Base-by-base conservation (phyloP, 2,113 vertebrate species). In the Rhizomys pruinosus region DNA sequence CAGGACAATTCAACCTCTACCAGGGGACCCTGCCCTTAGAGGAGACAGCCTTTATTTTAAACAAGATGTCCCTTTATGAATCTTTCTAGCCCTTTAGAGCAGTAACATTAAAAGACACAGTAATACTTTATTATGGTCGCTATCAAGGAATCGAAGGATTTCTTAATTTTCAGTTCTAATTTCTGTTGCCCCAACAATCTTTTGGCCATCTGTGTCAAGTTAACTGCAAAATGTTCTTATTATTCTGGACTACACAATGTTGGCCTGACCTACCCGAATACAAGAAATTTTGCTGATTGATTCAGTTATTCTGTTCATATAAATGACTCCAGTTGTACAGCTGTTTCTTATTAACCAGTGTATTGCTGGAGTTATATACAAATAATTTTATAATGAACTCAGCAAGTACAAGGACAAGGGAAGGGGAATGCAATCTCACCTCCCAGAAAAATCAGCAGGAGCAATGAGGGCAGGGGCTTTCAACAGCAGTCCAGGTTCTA, bases 281-380 rank as follows among this genome's bases (percentile, higher is more conserved):
- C 90, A 91, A 96, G 86, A 96, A 92, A 93, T 92, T 85, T 64
- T 92, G 90, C 93, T 92, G 96, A 98, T 90, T 95, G 94, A 98
- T 93, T 97, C 97, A 88, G 92, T 95, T 97, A 95, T 87, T 96
- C 91, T 90, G 94, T 96, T 97, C 97, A 92, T 95, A 96, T 95
- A 98, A 98, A 95, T 2, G 59, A 93, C 94, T 73, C 87, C 91
- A 94, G 97, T 96, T 95, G 81, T 86, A 96, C 97, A 98, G 97
- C 98, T 98, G 98, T 95, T 98, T 97, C 91, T 95, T 95, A 98
- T 98, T 97, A 98, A 93, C 95, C 97, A 95, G 96, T 90, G 97
- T 97, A 96, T 97, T 96, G 94, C 80, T 3, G 74, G 93, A 97
- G 92, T 85, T 91, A 92, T 86, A 96, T 73, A 94, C 63, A 94